A percentile compares a stretch with the other conserved stretches of the same genome.
Conservation (phyloP, 2,888 invertebrate species). For the Ormyrus rosae region DNA sequence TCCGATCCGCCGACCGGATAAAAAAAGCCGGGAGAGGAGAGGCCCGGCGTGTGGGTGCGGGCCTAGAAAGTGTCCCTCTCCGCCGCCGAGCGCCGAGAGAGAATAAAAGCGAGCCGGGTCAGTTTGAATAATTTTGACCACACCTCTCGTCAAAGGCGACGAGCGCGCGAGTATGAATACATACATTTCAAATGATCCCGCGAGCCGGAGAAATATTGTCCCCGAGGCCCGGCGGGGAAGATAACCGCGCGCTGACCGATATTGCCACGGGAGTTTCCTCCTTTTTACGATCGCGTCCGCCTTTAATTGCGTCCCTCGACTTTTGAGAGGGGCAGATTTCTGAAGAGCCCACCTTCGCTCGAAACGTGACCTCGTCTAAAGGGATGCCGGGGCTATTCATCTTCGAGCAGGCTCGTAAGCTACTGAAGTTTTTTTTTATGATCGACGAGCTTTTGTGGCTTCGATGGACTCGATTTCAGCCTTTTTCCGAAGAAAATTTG, state of each 20-base stretch:
- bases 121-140: conserved; percentile 77
- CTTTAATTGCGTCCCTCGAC: conserved; percentile 48
- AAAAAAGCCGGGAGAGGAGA: conserved; percentile 25
- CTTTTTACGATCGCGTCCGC: conserved; percentile 42
- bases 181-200: conserved; percentile 74
- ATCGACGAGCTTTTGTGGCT: no score
- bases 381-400: conserved; percentile 1
- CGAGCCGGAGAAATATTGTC: neutral
- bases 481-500: no score
- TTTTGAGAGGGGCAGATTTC: conserved; percentile 41
- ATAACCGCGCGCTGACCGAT: conserved; percentile 59
- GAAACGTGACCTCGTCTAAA: conserved; percentile 41
- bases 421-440: conserved; percentile 26
- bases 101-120: conserved; percentile 71
- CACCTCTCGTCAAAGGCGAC: conserved; percentile 75
- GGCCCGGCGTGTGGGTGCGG: conserved; percentile 66
- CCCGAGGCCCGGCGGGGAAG: conserved; percentile 64
- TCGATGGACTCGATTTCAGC: no score
- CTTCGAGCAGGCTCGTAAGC: conserved; percentile 21
- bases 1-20: conserved; percentile 26
- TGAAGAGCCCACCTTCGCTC: conserved; percentile 33
- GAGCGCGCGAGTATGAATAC: conserved; percentile 74
- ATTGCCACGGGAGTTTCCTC: neutral
- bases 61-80: conserved; percentile 73
- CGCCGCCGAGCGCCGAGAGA: conserved; percentile 37